Base-by-base conservation (phyloP, 1,140 invertebrate genomes). In the Druon quercuslanigerum region DNA sequence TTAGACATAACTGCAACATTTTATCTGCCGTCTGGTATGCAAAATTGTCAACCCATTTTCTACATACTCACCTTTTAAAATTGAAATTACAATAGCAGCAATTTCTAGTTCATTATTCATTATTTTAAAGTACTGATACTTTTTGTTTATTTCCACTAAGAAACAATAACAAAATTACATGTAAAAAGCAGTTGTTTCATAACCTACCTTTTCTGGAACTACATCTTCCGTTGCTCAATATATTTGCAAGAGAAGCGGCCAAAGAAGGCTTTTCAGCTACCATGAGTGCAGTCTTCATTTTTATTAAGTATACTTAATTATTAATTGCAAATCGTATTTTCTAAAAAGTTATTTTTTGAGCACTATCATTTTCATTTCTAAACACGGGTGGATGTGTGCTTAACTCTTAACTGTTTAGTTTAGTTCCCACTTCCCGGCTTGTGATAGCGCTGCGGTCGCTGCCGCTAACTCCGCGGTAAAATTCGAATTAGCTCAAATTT, bases 231-330 rank as follows among this genome's bases (percentile, higher is more conserved):
- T 97, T 96, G 79, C 98, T 99, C 74, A 99, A 93, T 86, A 99
- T 99, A 88, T 95, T 96, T 0, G 99, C 97, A 50, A 99, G 93
- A 50, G 98, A 98, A 87, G 96, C 95, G 19, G 99, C 99, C 88
- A 99, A 90, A 70, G 98, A 99, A 11, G 99, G 99, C 94, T 99
- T 99, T 91, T 99, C 99, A 81, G 99, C 99, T 78, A 99, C 98
- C 99, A 99, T 99, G 82, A 99, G 94, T 52, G 97, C 97, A 9
- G 94, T 96, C 91, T 96, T 98, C 97, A 98, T 97, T 80, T 89
- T 92, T 60, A 72, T 77, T 78, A 71, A 74, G 25, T 66, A 66
- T 20, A 66, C 60, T 8, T 66, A 5, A 54, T 70, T 75, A 77
- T 54, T 75, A 57, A 72, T 13, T 73, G 16, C 75, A 80, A 74